Conservation (phyloP, 2,888 invertebrate species). For the Volucella bombylans region DNA sequence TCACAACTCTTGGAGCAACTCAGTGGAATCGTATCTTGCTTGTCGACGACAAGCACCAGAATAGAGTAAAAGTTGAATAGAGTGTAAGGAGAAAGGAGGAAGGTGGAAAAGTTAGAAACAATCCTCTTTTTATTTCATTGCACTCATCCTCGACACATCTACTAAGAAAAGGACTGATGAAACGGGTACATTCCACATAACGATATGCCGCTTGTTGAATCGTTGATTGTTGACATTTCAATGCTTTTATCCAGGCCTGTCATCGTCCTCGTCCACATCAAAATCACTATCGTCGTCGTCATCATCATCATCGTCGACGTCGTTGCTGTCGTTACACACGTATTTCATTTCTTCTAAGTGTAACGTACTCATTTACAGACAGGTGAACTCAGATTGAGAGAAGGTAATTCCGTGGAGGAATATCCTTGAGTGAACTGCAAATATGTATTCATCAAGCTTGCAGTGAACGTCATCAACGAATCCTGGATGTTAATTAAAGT, state of each 20-base stretch:
- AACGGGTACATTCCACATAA: conserved; percentile 50
- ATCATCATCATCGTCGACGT: conserved; percentile 18
- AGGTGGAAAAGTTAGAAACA: too few species aligned
- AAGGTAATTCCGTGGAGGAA: conserved; percentile 54
- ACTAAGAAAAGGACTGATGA: conserved; percentile 26
- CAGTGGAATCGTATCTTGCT: conserved; percentile 26
- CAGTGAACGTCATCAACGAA: conserved; percentile 20
- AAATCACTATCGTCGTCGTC: conserved; percentile 12
- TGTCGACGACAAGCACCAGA: background rate
- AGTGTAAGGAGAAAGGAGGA: background rate
- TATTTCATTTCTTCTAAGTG: conserved; percentile 32
- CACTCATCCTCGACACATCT: conserved; percentile 68
- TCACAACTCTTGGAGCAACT: conserved; percentile 16
- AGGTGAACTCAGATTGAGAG: conserved; percentile 61
- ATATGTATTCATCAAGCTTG: conserved; percentile 38
- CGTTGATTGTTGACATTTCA: conserved; percentile 68
- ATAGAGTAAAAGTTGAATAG: too few species aligned
- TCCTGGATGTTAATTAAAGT: conserved; percentile 67
- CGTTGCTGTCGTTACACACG: conserved; percentile 10
- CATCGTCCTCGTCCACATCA: conserved; percentile 17
- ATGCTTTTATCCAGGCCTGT: conserved; percentile 35
- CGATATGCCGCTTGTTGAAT: conserved; percentile 48
- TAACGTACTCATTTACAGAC: conserved; percentile 66
- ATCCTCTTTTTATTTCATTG: conserved; percentile 31
- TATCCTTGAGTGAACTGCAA: conserved; percentile 70